These are phyloP conservation scores for Montipora cactus DNA, from an alignment of 64 coral and sea anemone genomes.

Conservation along the genomic window DNA sequence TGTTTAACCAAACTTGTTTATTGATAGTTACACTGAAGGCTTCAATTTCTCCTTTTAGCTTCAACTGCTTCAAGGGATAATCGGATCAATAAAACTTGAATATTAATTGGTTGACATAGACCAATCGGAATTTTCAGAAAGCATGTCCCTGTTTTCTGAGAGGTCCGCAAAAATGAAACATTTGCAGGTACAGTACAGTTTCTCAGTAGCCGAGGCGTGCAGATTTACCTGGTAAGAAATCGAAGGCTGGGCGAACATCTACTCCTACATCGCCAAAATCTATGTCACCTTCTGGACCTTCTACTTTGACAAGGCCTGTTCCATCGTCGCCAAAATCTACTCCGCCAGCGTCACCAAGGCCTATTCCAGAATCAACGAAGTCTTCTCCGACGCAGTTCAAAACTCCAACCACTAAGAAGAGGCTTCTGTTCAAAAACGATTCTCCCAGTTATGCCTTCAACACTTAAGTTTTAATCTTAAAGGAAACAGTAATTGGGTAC, in stretches of 20 bases:
- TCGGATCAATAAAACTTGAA: not conserved
- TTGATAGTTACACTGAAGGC: slow-evolving; percentile 6
- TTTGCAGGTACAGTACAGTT: not conserved
- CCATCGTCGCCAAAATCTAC: slow-evolving; percentile 36
- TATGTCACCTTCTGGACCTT: not conserved
- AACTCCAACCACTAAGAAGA: slow-evolving; percentile 26
- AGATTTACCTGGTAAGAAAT: not conserved
- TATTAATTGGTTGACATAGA: not conserved
- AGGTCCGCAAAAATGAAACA: slow-evolving; percentile 20
- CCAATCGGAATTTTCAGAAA: no score
- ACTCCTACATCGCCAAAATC: slow-evolving; percentile 4
- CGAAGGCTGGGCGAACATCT: not conserved
- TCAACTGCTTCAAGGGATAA: no score
- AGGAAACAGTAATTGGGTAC: slow-evolving; percentile 57
- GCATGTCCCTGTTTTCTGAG: not conserved
- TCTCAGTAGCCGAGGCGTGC: not conserved
- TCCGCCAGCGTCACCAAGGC: not conserved
- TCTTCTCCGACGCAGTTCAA: slow-evolving; percentile 43
- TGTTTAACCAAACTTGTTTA: slow-evolving; percentile 12
- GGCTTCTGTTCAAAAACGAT: not conserved
- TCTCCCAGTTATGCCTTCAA: slow-evolving; percentile 14
- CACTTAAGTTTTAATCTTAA: slow-evolving; percentile 38
- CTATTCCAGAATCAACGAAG: slow-evolving; percentile 38
- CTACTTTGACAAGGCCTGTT: slow-evolving; percentile 2
- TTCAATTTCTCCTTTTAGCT: not conserved